Evolutionary conservation across 2,797 vertebrate species (phyloP).

Genomic region (Chiloscyllium punctatum): DNA sequence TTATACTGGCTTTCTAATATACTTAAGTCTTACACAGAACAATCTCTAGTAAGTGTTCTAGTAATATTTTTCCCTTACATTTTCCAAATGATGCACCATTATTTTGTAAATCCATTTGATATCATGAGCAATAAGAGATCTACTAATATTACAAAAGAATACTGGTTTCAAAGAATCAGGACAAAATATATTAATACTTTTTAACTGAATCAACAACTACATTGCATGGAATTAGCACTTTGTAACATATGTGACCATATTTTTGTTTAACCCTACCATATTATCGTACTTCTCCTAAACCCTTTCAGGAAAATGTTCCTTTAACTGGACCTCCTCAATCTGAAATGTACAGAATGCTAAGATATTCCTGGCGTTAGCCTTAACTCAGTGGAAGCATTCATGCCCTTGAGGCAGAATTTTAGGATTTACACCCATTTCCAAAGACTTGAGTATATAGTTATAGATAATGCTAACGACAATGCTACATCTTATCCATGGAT

Average conservation of each 20-base stretch:
- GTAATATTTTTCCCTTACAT: background rate
- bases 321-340: too few species aligned
- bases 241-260: background rate
- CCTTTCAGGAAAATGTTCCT: background rate
- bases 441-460: background rate
- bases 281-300: background rate
- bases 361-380: background rate
- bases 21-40: background rate
- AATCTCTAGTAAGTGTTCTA: background rate
- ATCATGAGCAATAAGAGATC: background rate
- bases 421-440: background rate
- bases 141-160: background rate
- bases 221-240: background rate
- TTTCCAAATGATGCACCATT: background rate
- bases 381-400: background rate
- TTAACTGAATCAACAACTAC: background rate
- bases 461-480: background rate
- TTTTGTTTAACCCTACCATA: background rate
- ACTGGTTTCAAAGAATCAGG: background rate
- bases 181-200: background rate
- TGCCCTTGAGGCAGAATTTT: background rate
- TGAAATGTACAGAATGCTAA: background rate
- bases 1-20: background rate
- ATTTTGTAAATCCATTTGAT: background rate
- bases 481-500: background rate